Conservation (phyloP, 2,797 vertebrate genomes). For the Pangasius larnaudii region DNA sequence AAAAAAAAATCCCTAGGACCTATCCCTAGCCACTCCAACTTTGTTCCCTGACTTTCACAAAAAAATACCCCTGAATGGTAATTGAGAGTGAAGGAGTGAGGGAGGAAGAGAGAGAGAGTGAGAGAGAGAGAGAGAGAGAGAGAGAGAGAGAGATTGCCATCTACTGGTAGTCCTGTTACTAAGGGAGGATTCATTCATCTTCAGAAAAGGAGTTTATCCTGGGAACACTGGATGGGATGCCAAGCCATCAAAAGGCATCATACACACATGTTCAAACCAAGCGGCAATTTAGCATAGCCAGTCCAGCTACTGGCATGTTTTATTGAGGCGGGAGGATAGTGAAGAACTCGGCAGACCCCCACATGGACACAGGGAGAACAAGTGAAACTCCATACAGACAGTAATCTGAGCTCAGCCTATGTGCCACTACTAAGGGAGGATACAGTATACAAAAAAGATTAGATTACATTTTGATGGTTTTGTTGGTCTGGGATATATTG, state of each 20-base stretch:
- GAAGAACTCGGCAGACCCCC: background rate
- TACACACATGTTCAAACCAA: background rate
- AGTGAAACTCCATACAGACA: background rate
- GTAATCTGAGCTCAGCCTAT: background rate
- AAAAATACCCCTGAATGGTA: background rate
- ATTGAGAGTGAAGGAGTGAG: too few relatives aligned
- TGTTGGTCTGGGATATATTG: background rate
- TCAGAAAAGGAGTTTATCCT: background rate
- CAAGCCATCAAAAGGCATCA: background rate
- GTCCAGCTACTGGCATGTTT: background rate
- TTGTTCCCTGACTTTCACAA: background rate
- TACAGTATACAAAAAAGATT: background rate
- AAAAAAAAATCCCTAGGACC: background rate
- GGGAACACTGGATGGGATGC: background rate
- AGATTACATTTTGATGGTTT: constrained; percentile 1
- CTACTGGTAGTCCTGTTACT: constrained; percentile 9
- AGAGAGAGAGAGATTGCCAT: constrained; percentile 28
- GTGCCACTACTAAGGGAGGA: background rate
- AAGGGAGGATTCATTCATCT: background rate
- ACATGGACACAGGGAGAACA: background rate
- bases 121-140: background rate
- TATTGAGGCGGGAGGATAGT: background rate
- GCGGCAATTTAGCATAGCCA: background rate
- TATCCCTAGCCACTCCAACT: background rate
- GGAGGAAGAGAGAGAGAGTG: background rate